Evolutionary conservation across 2,113 vertebrate species (phyloP).

Genomic region (Aptenodytes patagonicus): DNA sequence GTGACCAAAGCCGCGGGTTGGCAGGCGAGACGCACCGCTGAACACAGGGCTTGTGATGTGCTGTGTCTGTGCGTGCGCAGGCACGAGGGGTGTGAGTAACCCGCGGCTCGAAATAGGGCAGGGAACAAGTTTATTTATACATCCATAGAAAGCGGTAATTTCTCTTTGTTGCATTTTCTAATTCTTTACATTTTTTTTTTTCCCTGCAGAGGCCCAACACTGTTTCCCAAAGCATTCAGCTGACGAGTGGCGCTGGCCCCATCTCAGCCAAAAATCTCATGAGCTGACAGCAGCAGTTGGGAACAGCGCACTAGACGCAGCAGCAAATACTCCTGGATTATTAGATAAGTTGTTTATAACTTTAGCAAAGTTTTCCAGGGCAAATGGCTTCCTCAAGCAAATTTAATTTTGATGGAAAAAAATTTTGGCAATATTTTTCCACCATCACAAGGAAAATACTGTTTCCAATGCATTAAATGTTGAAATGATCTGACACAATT

Average conservation of each 20-base stretch:
- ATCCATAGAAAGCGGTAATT: not conserved
- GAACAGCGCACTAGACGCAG: not conserved
- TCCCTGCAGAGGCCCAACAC: not conserved
- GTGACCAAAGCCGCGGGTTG: not conserved
- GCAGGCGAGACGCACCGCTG: not conserved
- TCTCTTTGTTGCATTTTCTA: not conserved
- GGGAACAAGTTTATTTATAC: not conserved
- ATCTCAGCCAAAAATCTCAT: not conserved
- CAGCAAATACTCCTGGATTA: not conserved
- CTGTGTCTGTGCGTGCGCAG: not conserved
- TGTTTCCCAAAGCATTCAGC: not conserved
- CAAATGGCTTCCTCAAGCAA: not conserved
- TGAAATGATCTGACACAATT: not conserved
- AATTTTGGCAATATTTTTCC: rapidly evolving
- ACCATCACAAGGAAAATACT: not conserved
- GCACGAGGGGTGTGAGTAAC: rapidly evolving
- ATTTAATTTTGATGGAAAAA: not conserved
- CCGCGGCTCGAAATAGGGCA: not conserved
- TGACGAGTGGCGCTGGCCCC: not conserved
- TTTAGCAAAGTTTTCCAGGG: not conserved
- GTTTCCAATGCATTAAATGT: not conserved
- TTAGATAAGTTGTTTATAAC: not conserved
- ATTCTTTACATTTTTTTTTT: not conserved
- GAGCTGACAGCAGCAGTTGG: not conserved
- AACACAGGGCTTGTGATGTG: rapidly evolving